Percentiles rank a stretch among this genome's conserved stretches.
phyloP scores from a whole-genome alignment of 2,113 vertebrate genomes.

The Charina bottae region DNA sequence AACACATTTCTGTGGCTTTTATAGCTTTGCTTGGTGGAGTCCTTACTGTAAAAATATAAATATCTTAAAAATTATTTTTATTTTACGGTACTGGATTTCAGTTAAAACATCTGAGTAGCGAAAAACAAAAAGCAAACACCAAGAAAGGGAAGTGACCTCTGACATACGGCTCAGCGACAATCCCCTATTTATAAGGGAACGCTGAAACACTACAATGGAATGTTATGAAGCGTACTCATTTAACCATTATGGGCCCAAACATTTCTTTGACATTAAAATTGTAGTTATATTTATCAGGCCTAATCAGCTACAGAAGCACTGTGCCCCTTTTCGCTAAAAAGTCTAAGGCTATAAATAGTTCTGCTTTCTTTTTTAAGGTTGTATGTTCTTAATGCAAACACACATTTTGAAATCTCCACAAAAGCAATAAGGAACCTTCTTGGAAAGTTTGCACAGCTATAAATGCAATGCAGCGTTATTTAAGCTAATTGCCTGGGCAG shows the following conservation, averaged over 20 bases:
- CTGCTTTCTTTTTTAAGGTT: conserved; percentile 45
- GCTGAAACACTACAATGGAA: neutral
- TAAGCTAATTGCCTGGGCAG: conserved; percentile 2
- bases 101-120: neutral
- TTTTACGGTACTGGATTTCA: neutral
- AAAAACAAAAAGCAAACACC: neutral
- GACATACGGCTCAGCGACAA: neutral
- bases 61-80: neutral
- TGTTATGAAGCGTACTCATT: conserved; percentile 5
- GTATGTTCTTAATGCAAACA: neutral
- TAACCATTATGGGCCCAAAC: neutral
- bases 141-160: neutral
- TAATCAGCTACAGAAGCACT: neutral
- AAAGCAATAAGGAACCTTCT: neutral
- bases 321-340: conserved; percentile 15
- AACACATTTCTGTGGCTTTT: neutral
- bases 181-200: neutral
- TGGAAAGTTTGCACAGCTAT: conserved; percentile 28
- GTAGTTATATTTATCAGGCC: neutral
- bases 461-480: conserved; percentile 30
- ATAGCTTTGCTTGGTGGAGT: neutral
- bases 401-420: conserved; percentile 16
- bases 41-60: neutral
- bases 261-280: neutral
- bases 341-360: conserved; percentile 24